These are phyloP conservation scores for Hippocampus comes DNA, from an alignment of 2,113 vertebrate genomes.

Conservation along the genomic window DNA sequence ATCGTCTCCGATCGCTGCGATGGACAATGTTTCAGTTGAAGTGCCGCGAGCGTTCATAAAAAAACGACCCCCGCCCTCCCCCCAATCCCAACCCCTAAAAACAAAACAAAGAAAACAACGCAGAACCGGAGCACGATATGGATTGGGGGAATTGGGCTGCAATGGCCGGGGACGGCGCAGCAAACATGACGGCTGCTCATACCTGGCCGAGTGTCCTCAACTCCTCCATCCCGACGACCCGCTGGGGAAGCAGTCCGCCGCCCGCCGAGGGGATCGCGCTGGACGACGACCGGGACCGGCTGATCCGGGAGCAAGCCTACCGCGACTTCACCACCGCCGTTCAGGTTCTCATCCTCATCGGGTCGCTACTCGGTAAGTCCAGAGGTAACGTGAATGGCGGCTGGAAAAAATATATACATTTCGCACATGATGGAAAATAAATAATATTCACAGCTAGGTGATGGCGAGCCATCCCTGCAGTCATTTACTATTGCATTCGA, in stretches of 20 bases:
- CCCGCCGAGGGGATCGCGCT: slow-evolving; percentile 38
- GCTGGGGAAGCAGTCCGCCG: slow-evolving; percentile 65
- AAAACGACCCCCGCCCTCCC: too few relatives aligned
- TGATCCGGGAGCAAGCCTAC: slow-evolving; percentile 78
- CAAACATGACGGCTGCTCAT: slow-evolving; percentile 56
- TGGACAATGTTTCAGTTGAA: slow-evolving; percentile 20
- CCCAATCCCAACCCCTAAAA: too few relatives aligned
- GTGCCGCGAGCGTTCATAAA: slow-evolving; percentile 17
- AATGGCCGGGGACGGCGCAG: slow-evolving; percentile 63
- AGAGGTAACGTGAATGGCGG: too few relatives aligned
- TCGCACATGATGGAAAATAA: neutral
- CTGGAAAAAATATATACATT: neutral
- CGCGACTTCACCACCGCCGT: slow-evolving; percentile 83
- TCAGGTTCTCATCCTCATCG: slow-evolving; percentile 87
- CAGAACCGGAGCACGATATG: slow-evolving; percentile 39
- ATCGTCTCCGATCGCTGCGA: neutral
- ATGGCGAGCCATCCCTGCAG: neutral
- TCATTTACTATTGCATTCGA: neutral
- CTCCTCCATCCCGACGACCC: slow-evolving; percentile 59
- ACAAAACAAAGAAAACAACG: neutral
- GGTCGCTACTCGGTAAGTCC: slow-evolving; percentile 86
- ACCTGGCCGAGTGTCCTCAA: slow-evolving; percentile 65
- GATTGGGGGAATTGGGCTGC: slow-evolving; percentile 69
- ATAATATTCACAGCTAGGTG: neutral
- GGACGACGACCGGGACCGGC: slow-evolving; percentile 45